Evolutionary conservation across 1,140 invertebrate species (phyloP).

Genomic region (Penaeus vannamei): DNA sequence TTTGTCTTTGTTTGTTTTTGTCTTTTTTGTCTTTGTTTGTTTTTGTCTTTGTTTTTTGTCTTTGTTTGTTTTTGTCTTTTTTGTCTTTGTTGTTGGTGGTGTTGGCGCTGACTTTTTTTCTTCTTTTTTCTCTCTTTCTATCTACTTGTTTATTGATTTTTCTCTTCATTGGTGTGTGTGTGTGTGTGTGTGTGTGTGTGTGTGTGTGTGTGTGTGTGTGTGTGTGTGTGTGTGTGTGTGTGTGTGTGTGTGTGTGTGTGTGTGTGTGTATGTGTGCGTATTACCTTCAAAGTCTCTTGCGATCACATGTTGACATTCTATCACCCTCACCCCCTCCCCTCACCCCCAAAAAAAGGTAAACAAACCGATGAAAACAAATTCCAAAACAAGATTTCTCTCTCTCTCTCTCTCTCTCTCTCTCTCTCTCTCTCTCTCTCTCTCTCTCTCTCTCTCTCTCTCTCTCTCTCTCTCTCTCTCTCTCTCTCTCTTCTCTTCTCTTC

Average conservation of each 20-base stretch:
- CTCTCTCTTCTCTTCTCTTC: background rate
- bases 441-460: background rate
- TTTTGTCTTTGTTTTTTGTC: background rate
- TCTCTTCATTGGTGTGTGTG: background rate
- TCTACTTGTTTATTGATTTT: background rate
- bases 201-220: constrained; percentile 19
- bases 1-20: background rate
- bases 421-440: background rate
- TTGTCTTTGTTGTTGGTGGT: constrained; percentile 5
- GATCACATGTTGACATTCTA: background rate
- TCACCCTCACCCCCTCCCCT: background rate
- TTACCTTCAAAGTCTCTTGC: background rate
- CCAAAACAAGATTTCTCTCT: no score
- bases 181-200: constrained; percentile 11
- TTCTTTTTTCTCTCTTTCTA: background rate
- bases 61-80: background rate
- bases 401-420: background rate
- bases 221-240: constrained; percentile 11
- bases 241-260: background rate
- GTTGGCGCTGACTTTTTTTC: constrained; percentile 1
- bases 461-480: background rate
- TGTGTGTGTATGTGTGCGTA: no score
- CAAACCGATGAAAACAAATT: no score
- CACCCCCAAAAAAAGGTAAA: no score
- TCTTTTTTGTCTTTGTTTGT: constrained; percentile 20